Evolutionary conservation across 2,888 invertebrate genomes (phyloP).

Genomic region (Trichopria drosophilae): DNA sequence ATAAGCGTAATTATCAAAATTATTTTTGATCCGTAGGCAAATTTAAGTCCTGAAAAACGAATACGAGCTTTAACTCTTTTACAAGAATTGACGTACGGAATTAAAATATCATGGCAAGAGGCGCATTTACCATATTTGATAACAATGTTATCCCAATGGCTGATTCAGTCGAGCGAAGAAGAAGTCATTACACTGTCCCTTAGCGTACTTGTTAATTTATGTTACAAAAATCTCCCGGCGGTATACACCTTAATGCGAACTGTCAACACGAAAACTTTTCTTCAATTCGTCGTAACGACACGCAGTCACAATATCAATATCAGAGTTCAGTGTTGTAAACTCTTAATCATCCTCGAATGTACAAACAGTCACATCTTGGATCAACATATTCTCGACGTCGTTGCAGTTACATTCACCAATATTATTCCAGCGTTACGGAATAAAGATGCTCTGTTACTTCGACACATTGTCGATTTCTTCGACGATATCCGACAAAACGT

Average conservation of each 20-base stretch:
- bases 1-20: conserved; percentile 14
- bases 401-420: conserved; percentile 60
- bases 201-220: conserved; percentile 76
- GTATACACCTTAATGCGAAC: conserved; percentile 73
- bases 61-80: conserved; percentile 66
- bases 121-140: conserved; percentile 72
- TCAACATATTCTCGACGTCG: conserved; percentile 59
- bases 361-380: conserved; percentile 60
- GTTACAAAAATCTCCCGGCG: conserved; percentile 77
- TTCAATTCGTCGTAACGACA: conserved; percentile 65
- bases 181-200: conserved; percentile 63
- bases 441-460: conserved; percentile 58
- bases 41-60: conserved; percentile 68
- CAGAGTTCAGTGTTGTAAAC: conserved; percentile 62
- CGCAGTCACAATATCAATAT: conserved; percentile 58
- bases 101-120: conserved; percentile 79
- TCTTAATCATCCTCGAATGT: conserved; percentile 62
- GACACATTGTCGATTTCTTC: conserved; percentile 63
- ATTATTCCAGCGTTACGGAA: conserved; percentile 58
- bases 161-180: conserved; percentile 62
- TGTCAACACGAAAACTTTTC: conserved; percentile 71
- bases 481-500: conserved; percentile 59
- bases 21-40: conserved; percentile 37
- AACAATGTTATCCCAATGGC: conserved; percentile 69
- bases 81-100: conserved; percentile 79